These are phyloP conservation scores for Triops cancriformis DNA, from an alignment of 1,140 invertebrate genomes.

Conservation along the genomic window DNA sequence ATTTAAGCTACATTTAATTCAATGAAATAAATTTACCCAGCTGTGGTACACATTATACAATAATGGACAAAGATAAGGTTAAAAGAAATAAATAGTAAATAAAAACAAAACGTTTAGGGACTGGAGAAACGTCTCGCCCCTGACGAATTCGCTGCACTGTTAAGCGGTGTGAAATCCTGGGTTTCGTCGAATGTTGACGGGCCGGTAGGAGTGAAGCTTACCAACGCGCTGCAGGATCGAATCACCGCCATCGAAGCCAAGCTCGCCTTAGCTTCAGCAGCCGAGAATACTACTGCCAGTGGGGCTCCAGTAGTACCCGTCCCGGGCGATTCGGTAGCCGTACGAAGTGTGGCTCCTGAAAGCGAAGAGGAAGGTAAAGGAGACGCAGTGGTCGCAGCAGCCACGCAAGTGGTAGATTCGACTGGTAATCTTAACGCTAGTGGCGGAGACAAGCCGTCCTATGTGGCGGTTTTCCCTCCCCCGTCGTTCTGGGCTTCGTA, in stretches of 20 bases:
- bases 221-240: not conserved
- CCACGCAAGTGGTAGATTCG: not conserved
- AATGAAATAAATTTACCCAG: too few species aligned
- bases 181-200: not conserved
- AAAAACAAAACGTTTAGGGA: too few species aligned
- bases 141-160: not conserved
- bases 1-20: too few species aligned
- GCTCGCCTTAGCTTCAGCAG: not conserved
- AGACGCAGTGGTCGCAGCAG: not conserved
- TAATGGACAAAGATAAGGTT: too few species aligned
- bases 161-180: not conserved
- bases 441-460: not conserved
- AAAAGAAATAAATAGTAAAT: too few species aligned
- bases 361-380: not conserved
- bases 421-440: too few species aligned
- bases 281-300: not conserved
- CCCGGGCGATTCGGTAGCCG: not conserved
- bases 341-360: not conserved
- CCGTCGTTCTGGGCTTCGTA: not conserved
- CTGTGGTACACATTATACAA: too few species aligned
- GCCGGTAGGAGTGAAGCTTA: not conserved
- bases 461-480: not conserved
- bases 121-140: not conserved
- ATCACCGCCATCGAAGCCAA: not conserved
- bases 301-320: not conserved